These are phyloP conservation scores for Hyaena hyaena DNA, from an alignment of 2,113 vertebrate species.

Conservation along the genomic window DNA sequence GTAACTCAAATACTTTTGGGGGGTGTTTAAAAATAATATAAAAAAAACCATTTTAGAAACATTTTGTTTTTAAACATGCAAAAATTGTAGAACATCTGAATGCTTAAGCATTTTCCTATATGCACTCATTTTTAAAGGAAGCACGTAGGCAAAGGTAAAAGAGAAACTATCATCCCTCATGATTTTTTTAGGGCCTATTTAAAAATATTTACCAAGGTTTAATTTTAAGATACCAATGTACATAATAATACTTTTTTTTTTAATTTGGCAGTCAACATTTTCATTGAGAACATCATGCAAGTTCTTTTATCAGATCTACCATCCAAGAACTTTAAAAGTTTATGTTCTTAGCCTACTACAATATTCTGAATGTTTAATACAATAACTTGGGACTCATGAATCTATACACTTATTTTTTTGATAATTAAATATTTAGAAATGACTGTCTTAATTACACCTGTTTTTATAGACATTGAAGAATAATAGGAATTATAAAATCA, in stretches of 20 bases:
- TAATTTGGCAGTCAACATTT: background rate
- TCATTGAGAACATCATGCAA: background rate
- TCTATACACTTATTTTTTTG: background rate
- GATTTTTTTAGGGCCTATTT: background rate
- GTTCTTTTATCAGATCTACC: background rate
- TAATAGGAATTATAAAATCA: conserved; percentile 12
- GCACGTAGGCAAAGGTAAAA: background rate
- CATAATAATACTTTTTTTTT: background rate
- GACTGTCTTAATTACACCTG: background rate
- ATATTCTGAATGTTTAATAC: background rate
- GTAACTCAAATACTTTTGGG: background rate
- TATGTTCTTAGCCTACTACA: background rate
- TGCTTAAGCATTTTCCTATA: background rate
- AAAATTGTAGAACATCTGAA: background rate
- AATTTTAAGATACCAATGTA: background rate
- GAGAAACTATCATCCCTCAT: background rate
- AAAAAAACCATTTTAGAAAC: conserved; percentile 20
- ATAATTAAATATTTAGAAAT: background rate
- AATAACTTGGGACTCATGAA: background rate
- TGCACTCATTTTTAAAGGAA: background rate
- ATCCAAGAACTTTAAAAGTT: conserved; percentile 3
- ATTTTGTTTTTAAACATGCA: background rate
- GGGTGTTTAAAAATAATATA: conserved; percentile 17
- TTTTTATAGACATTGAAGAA: background rate
- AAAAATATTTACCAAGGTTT: background rate